These are phyloP conservation scores for Diabrotica undecimpunctata DNA, from an alignment of 1,140 invertebrate genomes.

Conservation along the genomic window DNA sequence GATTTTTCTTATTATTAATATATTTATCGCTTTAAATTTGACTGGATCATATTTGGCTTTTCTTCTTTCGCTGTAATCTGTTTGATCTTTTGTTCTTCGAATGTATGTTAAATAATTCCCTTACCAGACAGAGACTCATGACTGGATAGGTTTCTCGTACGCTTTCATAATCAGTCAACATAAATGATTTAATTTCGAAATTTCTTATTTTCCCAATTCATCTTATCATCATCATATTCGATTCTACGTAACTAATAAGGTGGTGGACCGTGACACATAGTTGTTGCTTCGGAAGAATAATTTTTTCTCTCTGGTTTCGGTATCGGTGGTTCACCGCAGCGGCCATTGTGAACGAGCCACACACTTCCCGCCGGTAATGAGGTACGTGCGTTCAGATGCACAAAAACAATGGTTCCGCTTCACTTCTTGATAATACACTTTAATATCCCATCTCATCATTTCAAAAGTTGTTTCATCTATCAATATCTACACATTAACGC, in stretches of 20 bases:
- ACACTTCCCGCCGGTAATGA: conserved; percentile 34
- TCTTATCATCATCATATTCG: not conserved
- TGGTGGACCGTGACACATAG: conserved; percentile 19
- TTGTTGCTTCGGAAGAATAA: conserved; percentile 5
- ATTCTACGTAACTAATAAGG: conserved; percentile 14
- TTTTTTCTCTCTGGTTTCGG: conserved; percentile 11
- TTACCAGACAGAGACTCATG: no score
- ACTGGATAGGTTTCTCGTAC: no score
- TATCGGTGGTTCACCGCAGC: conserved; percentile 24
- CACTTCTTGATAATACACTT: not conserved
- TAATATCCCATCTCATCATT: conserved; percentile 8
- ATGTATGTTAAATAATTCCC: no score
- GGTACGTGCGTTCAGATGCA: conserved; percentile 28
- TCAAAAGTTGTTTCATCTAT: conserved; percentile 4
- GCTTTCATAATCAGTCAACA: no score
- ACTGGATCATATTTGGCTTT: no score
- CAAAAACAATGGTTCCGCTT: conserved; percentile 23
- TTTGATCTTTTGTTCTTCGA: no score
- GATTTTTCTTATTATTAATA: no score
- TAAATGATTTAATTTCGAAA: no score
- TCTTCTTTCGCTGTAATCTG: no score
- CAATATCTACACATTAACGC: not conserved
- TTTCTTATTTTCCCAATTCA: not conserved
- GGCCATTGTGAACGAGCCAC: conserved; percentile 29
- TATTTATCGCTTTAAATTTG: no score